Conservation (phyloP, 2,797 vertebrate species). For the Oreortyx pictus region DNA sequence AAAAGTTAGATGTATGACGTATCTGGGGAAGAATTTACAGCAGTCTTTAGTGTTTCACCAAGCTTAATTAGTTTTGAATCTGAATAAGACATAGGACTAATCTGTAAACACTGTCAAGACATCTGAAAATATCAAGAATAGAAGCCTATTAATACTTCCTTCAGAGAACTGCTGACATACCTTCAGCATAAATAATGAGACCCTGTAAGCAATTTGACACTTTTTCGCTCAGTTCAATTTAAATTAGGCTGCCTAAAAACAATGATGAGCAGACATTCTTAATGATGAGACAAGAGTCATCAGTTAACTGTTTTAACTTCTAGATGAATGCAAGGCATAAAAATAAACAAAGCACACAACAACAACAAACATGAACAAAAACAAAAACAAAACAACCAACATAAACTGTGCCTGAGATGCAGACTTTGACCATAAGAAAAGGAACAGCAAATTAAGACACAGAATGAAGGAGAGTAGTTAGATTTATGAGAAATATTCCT, state of each 20-base stretch:
- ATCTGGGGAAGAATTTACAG: not conserved
- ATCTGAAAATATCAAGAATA: conserved; percentile 53
- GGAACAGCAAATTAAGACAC: not conserved
- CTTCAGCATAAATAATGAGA: conserved; percentile 48
- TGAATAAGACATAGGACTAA: not conserved
- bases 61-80: conserved; percentile 52
- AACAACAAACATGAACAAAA: no score
- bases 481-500: not conserved
- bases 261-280: not conserved
- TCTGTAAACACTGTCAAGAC: conserved; percentile 39
- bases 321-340: not conserved
- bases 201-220: not conserved
- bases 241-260: not conserved
- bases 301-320: not conserved
- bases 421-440: not conserved
- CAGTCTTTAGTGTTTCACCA: not conserved
- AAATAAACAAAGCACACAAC: not conserved
- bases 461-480: not conserved
- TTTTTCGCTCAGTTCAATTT: not conserved
- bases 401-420: not conserved
- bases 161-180: conserved; percentile 32
- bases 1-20: not conserved
- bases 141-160: conserved; percentile 39
- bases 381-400: not conserved
- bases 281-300: not conserved